Conservation (phyloP, 1,140 invertebrate genomes). For the Drosophila subobscura region DNA sequence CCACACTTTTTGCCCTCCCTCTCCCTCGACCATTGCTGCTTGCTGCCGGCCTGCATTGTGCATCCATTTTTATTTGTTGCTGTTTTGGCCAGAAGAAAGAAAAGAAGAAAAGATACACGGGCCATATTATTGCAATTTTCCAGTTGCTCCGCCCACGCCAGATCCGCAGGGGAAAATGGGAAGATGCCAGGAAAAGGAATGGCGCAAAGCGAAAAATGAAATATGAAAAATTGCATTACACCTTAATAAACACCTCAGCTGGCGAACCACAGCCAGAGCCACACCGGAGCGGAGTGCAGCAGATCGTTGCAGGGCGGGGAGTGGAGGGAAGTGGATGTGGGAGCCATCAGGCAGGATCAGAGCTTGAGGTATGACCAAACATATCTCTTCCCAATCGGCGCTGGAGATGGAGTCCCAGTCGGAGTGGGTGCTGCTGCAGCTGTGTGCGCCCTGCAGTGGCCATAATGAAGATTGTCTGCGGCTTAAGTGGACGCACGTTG, state of each 20-base stretch:
- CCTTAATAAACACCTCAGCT: conserved; percentile 82
- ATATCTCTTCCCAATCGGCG: conserved; percentile 9
- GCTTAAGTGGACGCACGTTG: conserved; percentile 80
- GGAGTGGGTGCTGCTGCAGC: conserved; percentile 46
- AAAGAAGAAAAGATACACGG: conserved; percentile 56
- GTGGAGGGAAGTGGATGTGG: conserved; percentile 25
- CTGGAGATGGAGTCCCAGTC: conserved; percentile 21
- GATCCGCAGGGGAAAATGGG: conserved; percentile 11
- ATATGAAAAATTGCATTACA: conserved; percentile 82
- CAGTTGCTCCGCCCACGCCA: conserved; percentile 77
- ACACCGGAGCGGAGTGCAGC: background rate
- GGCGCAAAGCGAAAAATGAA: conserved; percentile 57
- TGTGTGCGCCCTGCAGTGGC: conserved; percentile 70
- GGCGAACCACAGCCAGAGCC: conserved; percentile 29
- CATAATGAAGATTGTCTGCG: conserved; percentile 82
- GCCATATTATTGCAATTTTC: conserved; percentile 82
- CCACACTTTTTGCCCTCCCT: conserved; percentile 66
- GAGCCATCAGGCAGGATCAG: conserved; percentile 8
- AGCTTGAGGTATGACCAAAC: background rate
- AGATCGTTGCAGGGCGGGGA: conserved; percentile 1
- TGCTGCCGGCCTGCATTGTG: conserved; percentile 58
- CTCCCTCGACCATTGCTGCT: conserved; percentile 7
- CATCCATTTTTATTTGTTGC: conserved; percentile 75
- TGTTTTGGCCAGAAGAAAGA: conserved; percentile 37
- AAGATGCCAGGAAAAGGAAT: conserved; percentile 17